Evolutionary conservation across 1,140 invertebrate species (phyloP).

Genomic region (Apis florea): DNA sequence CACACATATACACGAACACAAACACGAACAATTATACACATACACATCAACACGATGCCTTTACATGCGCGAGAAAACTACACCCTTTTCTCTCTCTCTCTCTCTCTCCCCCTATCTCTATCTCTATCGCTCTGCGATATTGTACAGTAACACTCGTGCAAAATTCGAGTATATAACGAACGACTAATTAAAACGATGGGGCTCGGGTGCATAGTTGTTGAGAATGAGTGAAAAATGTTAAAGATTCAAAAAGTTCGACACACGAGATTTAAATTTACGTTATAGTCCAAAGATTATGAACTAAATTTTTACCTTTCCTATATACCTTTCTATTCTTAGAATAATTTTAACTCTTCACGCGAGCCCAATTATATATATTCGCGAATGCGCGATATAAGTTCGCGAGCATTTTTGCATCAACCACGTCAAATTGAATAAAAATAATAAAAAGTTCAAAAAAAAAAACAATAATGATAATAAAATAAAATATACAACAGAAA

Average conservation of each 20-base stretch:
- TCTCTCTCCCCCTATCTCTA: not conserved
- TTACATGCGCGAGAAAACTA: not conserved
- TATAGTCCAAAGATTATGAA: not conserved
- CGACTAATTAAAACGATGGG: not conserved
- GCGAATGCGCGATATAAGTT: not conserved
- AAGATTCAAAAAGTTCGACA: not conserved
- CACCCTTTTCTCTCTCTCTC: constrained; percentile 15
- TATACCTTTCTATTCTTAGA: not conserved
- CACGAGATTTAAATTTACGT: not conserved
- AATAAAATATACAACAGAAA: not conserved
- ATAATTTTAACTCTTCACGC: not conserved
- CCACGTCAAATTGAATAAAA: not conserved
- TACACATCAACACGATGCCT: not conserved
- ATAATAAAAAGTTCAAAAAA: not conserved
- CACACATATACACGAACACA: constrained; percentile 15
- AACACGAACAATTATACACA: constrained; percentile 1
- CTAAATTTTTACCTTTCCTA: not conserved
- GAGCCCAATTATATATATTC: not conserved
- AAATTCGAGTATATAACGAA: constrained; percentile 3
- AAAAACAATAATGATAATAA: constrained; percentile 5
- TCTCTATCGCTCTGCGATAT: not conserved
- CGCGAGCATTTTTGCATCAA: constrained; percentile 42
- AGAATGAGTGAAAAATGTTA: no score
- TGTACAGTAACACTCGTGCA: constrained; percentile 9
- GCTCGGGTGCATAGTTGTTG: not conserved